A percentile compares a stretch with the other conserved stretches of the same genome.
These are phyloP conservation scores for Folsomia candida DNA, from an alignment of 2,888 invertebrate species.

Conservation along the genomic window DNA sequence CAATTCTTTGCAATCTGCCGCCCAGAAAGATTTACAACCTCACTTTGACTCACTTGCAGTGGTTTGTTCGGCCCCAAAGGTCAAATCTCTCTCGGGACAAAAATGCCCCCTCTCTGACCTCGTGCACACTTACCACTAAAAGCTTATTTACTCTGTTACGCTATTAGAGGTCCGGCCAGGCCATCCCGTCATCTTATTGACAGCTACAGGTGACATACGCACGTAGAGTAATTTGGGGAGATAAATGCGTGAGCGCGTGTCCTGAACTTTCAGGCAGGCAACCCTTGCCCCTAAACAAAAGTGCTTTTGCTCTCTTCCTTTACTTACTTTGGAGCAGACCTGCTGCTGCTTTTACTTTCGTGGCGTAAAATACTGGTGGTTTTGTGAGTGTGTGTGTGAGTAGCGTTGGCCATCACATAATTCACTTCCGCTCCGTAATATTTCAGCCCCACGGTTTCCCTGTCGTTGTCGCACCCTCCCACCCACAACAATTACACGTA, in stretches of 20 bases:
- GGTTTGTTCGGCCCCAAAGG: not conserved
- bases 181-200: not conserved
- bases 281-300: no score
- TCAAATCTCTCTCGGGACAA: not conserved
- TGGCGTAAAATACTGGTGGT: no score
- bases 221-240: not conserved
- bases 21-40: not conserved
- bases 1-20: not conserved
- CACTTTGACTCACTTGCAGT: not conserved
- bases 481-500: not conserved
- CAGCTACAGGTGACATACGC: not conserved
- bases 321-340: no score
- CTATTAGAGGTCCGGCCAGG: no score
- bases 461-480: conserved; percentile 3
- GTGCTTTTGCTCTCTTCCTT: no score
- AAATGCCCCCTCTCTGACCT: not conserved
- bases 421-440: not conserved
- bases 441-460: not conserved
- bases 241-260: no score
- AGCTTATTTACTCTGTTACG: conserved; percentile 1
- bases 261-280: no score
- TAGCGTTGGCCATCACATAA: not conserved
- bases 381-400: no score
- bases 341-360: no score
- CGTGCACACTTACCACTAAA: not conserved